Conservation (phyloP, 2,113 vertebrate genomes). For the Xiphorhynchus elegans region DNA sequence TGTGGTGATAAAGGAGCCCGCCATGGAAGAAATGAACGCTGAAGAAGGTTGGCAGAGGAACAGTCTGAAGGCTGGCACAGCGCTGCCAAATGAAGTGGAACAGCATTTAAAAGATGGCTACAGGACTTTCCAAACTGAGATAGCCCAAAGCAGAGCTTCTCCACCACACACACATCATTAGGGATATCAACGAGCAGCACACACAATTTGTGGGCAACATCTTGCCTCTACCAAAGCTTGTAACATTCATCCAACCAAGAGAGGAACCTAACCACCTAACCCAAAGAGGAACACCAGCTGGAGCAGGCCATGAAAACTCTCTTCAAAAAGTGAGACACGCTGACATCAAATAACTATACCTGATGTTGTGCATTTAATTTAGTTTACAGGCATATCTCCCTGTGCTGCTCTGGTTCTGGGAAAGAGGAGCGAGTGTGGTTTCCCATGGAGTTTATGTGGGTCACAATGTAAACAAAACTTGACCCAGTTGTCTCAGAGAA, state of each 20-base stretch:
- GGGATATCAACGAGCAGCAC: background rate
- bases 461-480: background rate
- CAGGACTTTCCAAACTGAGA: background rate
- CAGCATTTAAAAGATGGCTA: background rate
- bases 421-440: background rate
- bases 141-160: background rate
- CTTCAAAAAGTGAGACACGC: background rate
- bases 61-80: background rate
- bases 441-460: background rate
- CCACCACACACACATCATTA: fast-evolving
- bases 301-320: background rate
- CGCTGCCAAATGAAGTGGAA: background rate
- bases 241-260: background rate
- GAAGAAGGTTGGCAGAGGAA: background rate
- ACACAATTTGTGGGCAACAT: background rate
- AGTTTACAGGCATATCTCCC: background rate
- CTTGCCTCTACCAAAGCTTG: background rate
- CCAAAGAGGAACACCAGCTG: background rate
- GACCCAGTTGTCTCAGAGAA: background rate
- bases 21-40: background rate
- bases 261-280: background rate
- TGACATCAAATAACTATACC: background rate
- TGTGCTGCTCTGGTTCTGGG: background rate
- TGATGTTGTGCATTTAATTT: background rate
- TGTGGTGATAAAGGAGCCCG: background rate